Conservation (phyloP, 2,888 invertebrate species). For the Diplazon laetatorius region DNA sequence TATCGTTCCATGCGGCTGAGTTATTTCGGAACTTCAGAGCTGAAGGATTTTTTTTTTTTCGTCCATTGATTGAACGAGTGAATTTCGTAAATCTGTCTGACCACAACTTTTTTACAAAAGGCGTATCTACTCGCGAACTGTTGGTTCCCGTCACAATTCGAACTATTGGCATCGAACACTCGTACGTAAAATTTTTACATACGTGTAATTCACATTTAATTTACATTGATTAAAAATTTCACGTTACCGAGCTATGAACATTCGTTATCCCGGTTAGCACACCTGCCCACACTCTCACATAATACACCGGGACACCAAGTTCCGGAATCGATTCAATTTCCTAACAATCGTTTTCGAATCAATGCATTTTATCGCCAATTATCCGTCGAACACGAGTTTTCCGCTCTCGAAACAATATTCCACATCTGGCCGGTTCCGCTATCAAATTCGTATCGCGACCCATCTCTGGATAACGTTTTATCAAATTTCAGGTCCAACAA, state of each 20-base stretch:
- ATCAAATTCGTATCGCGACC: background rate
- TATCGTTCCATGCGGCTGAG: no score
- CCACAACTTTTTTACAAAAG: no score
- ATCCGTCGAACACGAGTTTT: background rate
- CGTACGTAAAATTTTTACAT: no score
- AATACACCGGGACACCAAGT: background rate
- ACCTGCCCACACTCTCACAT: background rate
- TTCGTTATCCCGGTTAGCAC: background rate
- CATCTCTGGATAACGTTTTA: background rate
- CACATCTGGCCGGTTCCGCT: background rate
- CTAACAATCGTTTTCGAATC: constrained; percentile 6
- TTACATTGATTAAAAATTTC: no score
- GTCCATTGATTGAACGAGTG: constrained; percentile 52
- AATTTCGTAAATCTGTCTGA: no score
- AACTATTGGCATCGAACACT: no score
- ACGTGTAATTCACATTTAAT: no score
- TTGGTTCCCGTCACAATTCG: no score
- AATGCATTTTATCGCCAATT: constrained; percentile 17
- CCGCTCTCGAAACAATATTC: background rate
- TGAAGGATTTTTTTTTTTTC: constrained; percentile 49
- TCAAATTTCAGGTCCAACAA: background rate
- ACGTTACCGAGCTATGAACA: no score
- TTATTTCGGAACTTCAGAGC: background rate
- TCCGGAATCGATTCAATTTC: constrained; percentile 3
- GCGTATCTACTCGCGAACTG: no score